A percentile compares a stretch with the other conserved stretches of the same genome.
Conservation (phyloP, 2,797 vertebrate genomes). For the Scleropages formosus region DNA sequence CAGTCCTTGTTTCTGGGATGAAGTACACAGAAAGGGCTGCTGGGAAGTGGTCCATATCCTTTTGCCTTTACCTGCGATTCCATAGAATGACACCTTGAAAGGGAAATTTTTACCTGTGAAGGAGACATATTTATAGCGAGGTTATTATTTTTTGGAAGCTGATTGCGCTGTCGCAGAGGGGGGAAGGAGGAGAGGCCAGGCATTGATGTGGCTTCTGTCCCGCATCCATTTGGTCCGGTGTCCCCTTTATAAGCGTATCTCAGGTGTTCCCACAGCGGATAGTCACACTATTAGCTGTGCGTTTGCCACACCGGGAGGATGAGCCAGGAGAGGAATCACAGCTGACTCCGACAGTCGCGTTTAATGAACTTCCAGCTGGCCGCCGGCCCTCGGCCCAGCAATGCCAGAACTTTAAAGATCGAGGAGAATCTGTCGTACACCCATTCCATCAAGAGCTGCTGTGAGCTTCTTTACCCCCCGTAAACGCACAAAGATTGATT, state of each 20-base stretch:
- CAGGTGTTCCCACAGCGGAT: background rate
- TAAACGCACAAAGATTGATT: slow-evolving; percentile 13
- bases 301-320: background rate
- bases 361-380: background rate
- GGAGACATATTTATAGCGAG: background rate
- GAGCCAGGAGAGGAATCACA: background rate
- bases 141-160: too few species aligned
- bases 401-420: background rate
- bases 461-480: background rate
- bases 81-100: background rate
- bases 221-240: background rate
- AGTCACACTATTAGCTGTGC: background rate
- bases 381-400: background rate
- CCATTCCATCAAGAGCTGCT: background rate
- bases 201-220: background rate
- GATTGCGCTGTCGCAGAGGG: too few species aligned
- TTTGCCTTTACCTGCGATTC: background rate
- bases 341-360: background rate
- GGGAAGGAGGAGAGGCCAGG: background rate
- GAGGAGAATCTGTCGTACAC: background rate
- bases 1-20: background rate
- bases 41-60: background rate
- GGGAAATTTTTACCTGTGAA: background rate
- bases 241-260: background rate
- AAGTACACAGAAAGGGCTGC: background rate